Evolutionary conservation across 2,888 invertebrate species (phyloP), one percentile per base, ranked within the genome.

Genomic region (Alsophila aescularia): DNA sequence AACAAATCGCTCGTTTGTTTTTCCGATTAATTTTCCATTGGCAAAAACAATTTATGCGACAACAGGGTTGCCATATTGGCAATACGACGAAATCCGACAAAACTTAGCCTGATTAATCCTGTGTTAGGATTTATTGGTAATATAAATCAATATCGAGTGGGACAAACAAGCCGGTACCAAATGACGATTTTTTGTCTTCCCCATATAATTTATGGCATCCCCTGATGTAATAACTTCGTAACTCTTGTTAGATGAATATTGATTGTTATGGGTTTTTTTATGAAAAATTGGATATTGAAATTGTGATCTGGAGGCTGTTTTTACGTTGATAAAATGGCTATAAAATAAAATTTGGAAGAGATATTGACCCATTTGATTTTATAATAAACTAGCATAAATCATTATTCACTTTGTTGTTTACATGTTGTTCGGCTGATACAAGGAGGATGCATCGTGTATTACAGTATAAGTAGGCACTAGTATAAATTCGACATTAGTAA

Each of bases 31-130:
- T 70, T 66, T 68, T 64, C 65, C 64, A 65, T 62, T 50, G 52
- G 42, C 15, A 37, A 50, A 24, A 54, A 61, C 58, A 64, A 62
- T 65, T 63, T 61, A 60, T 57, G 52, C 56, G 62, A 60, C 52
- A 61, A 62, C 60, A 72, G 43, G 71, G 74, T 70, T 75, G 79
- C 77, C 82, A 81, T 78, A 81, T 83, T 80, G 81, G 76, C 69
- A 59, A 68, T 72, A 70, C 75, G 76, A 79, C 80, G 78, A 84
- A 85, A 85, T 73, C 71, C 75, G 75, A 79, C 81, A 78, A 85
- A 86, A 85, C 81, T 83, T 75, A 79, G 75, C 74, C 79, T 85
- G 86, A 88, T 89, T 88, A 89, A 90, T 87, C 85, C 83, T 64
- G 77, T 77, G 78, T 78, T 66, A 76, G 79, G 84, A 89, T 89